phyloP scores from a whole-genome alignment of 2,888 invertebrate genomes.

The Heliconius ismenius region DNA sequence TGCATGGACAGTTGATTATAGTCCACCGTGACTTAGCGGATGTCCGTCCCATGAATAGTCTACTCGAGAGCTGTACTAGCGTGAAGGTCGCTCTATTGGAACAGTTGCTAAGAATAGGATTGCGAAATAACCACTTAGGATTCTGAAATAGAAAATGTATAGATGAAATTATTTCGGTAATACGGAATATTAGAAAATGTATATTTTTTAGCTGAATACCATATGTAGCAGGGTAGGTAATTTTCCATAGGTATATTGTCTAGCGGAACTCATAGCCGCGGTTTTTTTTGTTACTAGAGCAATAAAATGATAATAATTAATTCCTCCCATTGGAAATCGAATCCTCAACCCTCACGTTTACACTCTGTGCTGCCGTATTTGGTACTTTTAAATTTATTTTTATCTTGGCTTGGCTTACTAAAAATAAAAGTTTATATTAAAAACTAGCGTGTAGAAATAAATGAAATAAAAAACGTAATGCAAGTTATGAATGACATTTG shows the following conservation, averaged over 20 bases:
- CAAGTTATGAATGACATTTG: constrained; percentile 2
- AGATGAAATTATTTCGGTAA: not conserved
- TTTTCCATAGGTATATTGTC: too few relatives aligned
- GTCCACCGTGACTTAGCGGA: constrained; percentile 9
- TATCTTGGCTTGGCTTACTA: not conserved
- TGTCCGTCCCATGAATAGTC: constrained; percentile 12
- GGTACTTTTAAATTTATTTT: not conserved
- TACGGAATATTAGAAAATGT: not conserved
- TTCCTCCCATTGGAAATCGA: not conserved
- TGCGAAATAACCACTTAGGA: constrained; percentile 7
- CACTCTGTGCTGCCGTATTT: not conserved
- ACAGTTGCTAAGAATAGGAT: constrained; percentile 16
- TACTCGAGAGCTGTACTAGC: not conserved
- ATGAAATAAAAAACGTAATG: not conserved
- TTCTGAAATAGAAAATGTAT: constrained; percentile 11
- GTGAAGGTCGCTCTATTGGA: constrained; percentile 13
- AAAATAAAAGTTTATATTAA: not conserved
- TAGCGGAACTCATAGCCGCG: too few relatives aligned
- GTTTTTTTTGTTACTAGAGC: too few relatives aligned
- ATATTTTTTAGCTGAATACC: too few relatives aligned
- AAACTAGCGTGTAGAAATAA: not conserved
- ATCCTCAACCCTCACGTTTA: not conserved
- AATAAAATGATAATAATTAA: too few relatives aligned
- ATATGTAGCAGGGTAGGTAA: too few relatives aligned
- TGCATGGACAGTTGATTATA: constrained; percentile 18